phyloP scores from a whole-genome alignment of 1,140 invertebrate genomes.

The Phenacoccus solenopsis region DNA sequence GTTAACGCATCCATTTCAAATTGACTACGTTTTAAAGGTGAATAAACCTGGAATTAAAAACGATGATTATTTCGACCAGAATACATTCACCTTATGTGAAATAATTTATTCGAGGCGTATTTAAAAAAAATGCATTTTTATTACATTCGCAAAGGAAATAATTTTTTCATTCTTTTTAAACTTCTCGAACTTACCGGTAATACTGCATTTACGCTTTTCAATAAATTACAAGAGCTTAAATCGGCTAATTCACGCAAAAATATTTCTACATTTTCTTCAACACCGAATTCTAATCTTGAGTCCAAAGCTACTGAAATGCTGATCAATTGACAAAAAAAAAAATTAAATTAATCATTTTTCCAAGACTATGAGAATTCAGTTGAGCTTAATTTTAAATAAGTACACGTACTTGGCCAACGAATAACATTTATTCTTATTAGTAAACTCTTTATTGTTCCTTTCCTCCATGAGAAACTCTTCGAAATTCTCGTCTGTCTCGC shows the following conservation, averaged over 20 bases:
- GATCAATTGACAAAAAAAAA: slow-evolving; percentile 30
- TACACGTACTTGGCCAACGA: background rate
- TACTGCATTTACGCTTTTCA: slow-evolving; percentile 41
- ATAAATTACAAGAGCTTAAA: slow-evolving; percentile 43
- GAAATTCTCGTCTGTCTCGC: slow-evolving; percentile 53
- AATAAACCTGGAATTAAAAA: background rate
- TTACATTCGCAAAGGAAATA: background rate
- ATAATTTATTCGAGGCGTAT: no score
- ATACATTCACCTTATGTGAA: no score
- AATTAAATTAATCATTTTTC: slow-evolving; percentile 6
- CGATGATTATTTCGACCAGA: no score
- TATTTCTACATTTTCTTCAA: slow-evolving; percentile 58
- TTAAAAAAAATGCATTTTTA: no score
- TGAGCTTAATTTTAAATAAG: background rate
- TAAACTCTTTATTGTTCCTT: slow-evolving; percentile 32
- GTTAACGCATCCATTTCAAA: slow-evolving; percentile 1
- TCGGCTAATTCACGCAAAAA: slow-evolving; percentile 50
- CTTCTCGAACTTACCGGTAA: slow-evolving; percentile 30
- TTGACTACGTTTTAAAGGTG: background rate
- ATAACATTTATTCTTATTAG: background rate
- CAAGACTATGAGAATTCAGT: background rate
- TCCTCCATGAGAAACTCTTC: slow-evolving; percentile 50
- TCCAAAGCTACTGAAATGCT: slow-evolving; percentile 58
- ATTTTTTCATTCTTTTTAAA: no score
- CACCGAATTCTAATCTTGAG: slow-evolving; percentile 58